These are phyloP conservation scores for Etheostoma nigrum DNA, from an alignment of 2,797 vertebrate species.

Conservation along the genomic window DNA sequence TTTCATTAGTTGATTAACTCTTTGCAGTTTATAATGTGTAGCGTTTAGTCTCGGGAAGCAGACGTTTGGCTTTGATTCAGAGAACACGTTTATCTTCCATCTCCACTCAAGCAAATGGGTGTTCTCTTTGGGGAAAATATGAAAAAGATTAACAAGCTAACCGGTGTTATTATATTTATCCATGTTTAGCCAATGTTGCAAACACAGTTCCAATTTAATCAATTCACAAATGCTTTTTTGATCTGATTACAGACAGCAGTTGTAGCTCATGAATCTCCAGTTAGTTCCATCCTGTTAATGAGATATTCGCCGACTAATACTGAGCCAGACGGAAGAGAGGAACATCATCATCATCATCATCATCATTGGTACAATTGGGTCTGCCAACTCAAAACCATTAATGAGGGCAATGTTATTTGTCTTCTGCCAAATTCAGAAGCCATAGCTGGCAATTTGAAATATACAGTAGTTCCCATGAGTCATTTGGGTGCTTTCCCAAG, in stretches of 20 bases:
- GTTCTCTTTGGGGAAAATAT: constrained; percentile 25
- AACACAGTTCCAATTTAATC: constrained; percentile 7
- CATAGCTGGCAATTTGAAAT: neutral
- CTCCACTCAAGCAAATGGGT: constrained; percentile 21
- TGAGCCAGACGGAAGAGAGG: neutral
- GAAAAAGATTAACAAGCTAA: constrained; percentile 22
- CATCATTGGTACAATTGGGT: neutral
- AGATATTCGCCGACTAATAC: neutral
- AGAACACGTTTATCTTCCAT: constrained; percentile 43
- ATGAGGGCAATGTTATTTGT: neutral
- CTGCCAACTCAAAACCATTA: neutral
- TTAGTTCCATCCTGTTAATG: neutral
- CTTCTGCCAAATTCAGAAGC: neutral
- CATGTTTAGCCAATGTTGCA: neutral
- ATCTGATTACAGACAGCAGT: neutral
- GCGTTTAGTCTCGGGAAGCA: neutral
- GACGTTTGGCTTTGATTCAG: constrained; percentile 47
- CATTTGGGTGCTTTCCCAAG: neutral
- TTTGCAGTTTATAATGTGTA: constrained; percentile 16
- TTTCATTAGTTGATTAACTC: constrained; percentile 31
- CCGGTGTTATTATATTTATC: neutral
- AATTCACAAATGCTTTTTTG: neutral
- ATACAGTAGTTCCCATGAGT: neutral
- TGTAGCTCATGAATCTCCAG: constrained; percentile 6
- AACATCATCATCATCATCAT: neutral